Conservation (phyloP, 1,140 invertebrate species). For the Drosophila nebulosa region DNA sequence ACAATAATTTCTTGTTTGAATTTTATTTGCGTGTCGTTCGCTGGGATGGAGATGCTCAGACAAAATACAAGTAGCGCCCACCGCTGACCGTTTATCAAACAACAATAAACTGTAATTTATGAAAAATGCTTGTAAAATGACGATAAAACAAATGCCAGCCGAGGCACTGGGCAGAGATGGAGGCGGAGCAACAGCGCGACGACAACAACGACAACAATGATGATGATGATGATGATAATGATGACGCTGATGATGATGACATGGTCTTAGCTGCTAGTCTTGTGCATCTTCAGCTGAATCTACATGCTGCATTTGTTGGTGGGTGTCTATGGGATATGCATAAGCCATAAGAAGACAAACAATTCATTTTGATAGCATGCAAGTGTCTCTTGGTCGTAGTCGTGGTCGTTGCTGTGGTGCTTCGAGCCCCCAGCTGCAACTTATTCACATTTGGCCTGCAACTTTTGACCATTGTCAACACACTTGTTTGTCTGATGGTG, state of each 20-base stretch:
- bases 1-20: slow-evolving; percentile 68
- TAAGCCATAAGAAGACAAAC: slow-evolving; percentile 47
- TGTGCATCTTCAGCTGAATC: slow-evolving; percentile 37
- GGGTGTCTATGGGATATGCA: slow-evolving; percentile 24
- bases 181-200: slow-evolving; percentile 35
- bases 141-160: slow-evolving; percentile 74
- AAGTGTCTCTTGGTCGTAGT: slow-evolving; percentile 34
- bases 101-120: slow-evolving; percentile 79
- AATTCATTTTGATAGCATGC: slow-evolving; percentile 59
- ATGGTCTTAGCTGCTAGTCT: slow-evolving; percentile 71
- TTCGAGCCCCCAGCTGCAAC: slow-evolving; percentile 63
- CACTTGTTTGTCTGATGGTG: slow-evolving; percentile 40
- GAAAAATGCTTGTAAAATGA: slow-evolving; percentile 79
- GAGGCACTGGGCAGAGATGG: not conserved
- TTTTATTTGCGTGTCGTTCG: slow-evolving; percentile 69
- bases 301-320: slow-evolving; percentile 21
- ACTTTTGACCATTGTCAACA: slow-evolving; percentile 74
- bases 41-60: slow-evolving; percentile 39
- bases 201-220: slow-evolving; percentile 26
- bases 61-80: slow-evolving; percentile 76
- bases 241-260: slow-evolving; percentile 65
- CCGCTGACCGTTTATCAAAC: slow-evolving; percentile 74
- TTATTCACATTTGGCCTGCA: slow-evolving; percentile 61
- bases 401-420: slow-evolving; percentile 36
- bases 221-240: slow-evolving; percentile 40